Conservation (phyloP, 2,113 vertebrate genomes). For the Chinchilla lanigera region DNA sequence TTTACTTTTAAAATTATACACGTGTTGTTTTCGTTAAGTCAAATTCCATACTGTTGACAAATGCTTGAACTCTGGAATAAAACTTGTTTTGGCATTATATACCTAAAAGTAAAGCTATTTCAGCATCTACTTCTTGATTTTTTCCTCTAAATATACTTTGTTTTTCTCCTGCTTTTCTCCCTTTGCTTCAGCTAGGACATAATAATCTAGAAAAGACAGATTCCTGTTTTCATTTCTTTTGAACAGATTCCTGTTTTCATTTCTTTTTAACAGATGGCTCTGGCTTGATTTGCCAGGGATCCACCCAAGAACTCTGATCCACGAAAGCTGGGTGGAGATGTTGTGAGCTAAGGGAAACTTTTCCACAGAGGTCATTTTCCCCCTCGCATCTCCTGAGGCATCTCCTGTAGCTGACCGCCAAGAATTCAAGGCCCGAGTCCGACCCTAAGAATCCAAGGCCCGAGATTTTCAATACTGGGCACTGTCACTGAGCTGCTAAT, state of each 20-base stretch:
- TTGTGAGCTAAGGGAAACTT: constrained; percentile 45
- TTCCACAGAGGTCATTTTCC: constrained; percentile 33
- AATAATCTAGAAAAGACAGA: constrained; percentile 4
- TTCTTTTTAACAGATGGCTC: constrained; percentile 65
- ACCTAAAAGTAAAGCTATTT: background rate
- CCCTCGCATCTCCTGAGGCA: background rate
- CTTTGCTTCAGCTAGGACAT: background rate
- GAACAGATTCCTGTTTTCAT: constrained; percentile 56
- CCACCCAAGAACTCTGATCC: constrained; percentile 57
- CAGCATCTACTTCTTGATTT: constrained; percentile 20
- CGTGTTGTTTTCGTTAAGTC: constrained; percentile 41
- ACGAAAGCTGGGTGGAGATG: constrained; percentile 56
- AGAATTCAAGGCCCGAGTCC: background rate
- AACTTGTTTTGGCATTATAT: background rate
- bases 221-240: constrained; percentile 8
- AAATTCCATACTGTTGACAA: background rate
- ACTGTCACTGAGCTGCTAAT: constrained; percentile 12
- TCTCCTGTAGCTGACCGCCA: background rate
- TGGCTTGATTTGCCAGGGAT: constrained; percentile 52
- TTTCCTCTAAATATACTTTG: constrained; percentile 12
- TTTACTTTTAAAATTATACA: constrained; percentile 16
- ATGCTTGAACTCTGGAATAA: background rate
- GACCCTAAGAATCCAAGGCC: constrained; percentile 40
- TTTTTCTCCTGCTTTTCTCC: constrained; percentile 47
- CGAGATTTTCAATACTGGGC: background rate